Evolutionary conservation across 2,113 vertebrate genomes (phyloP), one percentile per base, ranked within the genome.

Genomic region (Platysternon megacephalum): DNA sequence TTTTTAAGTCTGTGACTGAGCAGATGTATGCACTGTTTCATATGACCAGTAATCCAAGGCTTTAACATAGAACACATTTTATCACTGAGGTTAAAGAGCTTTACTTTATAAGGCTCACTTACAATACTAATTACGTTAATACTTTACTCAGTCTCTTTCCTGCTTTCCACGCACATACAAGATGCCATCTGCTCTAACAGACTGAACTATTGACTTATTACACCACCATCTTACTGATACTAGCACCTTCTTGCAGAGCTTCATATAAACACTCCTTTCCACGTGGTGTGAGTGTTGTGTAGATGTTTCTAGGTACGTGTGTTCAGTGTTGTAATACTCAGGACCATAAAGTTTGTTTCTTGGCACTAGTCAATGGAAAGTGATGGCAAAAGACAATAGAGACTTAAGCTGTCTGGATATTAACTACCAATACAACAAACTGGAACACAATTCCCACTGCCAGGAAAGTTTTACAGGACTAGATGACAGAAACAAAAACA

Each of bases 81-180:
- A 95, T 97, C 95, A 95, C 12, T 56, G 52, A 65, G 90, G 92
- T 95, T 97, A 97, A 97, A 95, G 95, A 95, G 96, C 95, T 98
- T 97, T 97, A 94, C 95, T 93, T 94, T 89, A 53, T 44, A 89
- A 94, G 94, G 79, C 82, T 97, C 97, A 86, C 93, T 97, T 93
- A 94, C 88, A 95, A 39, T 0, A 86, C 91, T 96, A 95, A 98
- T 97, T 94, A 92, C 88, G 96, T 97, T 96, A 96, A 46, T 85
- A 78, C 93, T 94, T 93, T 85, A 89, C 90, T 87, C 96, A 68
- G 68, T 79, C 81, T 91, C 95, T 96, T 86, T 95, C 87, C 88
- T 55, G 56, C 74, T 89, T 88, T 86, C 88, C 91, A 68, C 55
- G 82, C 79, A 79, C 76, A 92, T 49, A 55, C 0, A 0, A 96